Evolutionary conservation across 1,140 invertebrate species (phyloP).

Genomic region (Calephelis nemesis): DNA sequence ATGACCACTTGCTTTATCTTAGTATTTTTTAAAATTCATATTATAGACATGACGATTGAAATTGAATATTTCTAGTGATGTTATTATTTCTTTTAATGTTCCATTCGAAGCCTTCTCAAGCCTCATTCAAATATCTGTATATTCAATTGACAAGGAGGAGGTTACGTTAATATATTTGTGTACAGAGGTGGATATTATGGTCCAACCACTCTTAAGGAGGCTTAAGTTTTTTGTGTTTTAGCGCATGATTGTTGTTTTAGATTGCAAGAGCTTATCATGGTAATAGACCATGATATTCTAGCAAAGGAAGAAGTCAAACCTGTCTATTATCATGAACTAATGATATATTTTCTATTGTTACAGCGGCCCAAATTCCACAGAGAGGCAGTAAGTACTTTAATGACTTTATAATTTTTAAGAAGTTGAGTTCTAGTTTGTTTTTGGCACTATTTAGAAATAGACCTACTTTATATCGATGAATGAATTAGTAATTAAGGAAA

Average conservation of each 20-base stretch:
- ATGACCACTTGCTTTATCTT: background rate
- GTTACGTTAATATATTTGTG: background rate
- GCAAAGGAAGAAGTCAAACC: background rate
- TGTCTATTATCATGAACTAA: constrained; percentile 27
- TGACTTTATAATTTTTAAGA: no score
- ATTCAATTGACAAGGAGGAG: no score
- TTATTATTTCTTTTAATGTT: background rate
- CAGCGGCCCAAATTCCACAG: constrained; percentile 93
- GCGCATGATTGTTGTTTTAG: constrained; percentile 27
- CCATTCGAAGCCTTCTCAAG: constrained; percentile 1
- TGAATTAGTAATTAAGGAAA: no score
- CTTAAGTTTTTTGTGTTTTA: constrained; percentile 19
- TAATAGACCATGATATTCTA: constrained; percentile 17
- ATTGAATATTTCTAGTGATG: background rate
- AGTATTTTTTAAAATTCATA: background rate
- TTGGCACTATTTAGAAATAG: no score
- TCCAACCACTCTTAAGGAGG: constrained; percentile 3
- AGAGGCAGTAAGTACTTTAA: constrained; percentile 87
- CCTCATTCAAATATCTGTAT: background rate
- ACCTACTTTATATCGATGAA: no score
- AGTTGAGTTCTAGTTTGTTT: no score
- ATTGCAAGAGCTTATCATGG: constrained; percentile 23
- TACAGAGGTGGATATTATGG: background rate
- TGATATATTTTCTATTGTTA: constrained; percentile 80
- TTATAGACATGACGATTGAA: background rate